Percentiles rank a stretch among this genome's conserved stretches.
Evolutionary conservation across 1,140 invertebrate genomes (phyloP).

Genomic region (Melipona quadrifasciata): DNA sequence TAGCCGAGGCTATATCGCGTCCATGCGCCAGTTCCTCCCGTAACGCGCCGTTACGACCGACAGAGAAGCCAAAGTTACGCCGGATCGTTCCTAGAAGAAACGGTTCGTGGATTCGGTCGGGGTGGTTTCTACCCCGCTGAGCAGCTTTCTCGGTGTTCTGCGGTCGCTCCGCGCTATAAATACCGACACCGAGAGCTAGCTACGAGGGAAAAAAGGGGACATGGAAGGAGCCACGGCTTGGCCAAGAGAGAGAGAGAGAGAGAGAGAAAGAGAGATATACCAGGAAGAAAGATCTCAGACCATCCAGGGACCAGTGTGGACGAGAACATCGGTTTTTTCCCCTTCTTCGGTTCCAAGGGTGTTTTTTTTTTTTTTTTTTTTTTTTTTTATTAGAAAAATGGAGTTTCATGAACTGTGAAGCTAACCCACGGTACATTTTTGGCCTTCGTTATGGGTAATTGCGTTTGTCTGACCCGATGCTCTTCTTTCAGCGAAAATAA

Average conservation of each 20-base stretch:
- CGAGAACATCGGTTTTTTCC: conserved; percentile 41
- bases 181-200: conserved; percentile 63
- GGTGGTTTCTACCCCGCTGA: conserved; percentile 66
- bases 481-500: background rate
- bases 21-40: conserved; percentile 31
- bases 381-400: conserved; percentile 59
- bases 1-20: conserved; percentile 49
- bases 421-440: conserved; percentile 7
- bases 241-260: conserved; percentile 33
- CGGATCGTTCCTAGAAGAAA: conserved; percentile 58
- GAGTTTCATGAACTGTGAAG: conserved; percentile 63
- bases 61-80: conserved; percentile 32
- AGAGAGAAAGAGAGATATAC: conserved; percentile 10
- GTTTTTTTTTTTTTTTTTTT: background rate
- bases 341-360: background rate
- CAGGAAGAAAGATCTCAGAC: conserved; percentile 55
- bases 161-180: conserved; percentile 68
- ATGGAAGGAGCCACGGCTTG: conserved; percentile 39
- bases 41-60: conserved; percentile 40
- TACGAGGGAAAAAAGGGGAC: conserved; percentile 22
- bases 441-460: conserved; percentile 60
- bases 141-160: conserved; percentile 63
- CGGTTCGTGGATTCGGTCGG: conserved; percentile 59
- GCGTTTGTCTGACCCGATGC: conserved; percentile 48
- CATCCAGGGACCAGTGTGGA: conserved; percentile 23